Base-by-base conservation (phyloP, 2,113 vertebrate genomes). In the Zosterops hypoxanthus region DNA sequence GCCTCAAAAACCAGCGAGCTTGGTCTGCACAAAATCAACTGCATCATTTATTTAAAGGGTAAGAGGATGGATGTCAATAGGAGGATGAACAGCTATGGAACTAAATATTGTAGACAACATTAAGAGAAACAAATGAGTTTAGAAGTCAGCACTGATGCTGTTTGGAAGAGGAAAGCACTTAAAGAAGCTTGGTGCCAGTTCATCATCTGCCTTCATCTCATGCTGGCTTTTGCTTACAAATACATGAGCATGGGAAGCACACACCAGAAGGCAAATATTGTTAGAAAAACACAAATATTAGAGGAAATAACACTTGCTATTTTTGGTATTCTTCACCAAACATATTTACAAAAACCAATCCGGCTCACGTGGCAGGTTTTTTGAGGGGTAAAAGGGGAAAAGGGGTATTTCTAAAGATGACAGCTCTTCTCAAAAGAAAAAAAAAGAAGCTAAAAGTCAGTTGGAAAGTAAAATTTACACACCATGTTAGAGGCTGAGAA, bases 41-140 rank as follows among this genome's bases (percentile, higher is more conserved):
- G 65, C 80, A 91, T 87, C 72, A 61, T 87, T 96, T 94, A 89
- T 94, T 94, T 79, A 95, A 61, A 89, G 68, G 11, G 28, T 71
- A 34, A 55, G 76, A 82, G 69, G 41, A 84, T 86, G 69, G 24
- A 82, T 91, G 95, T 82, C 94, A 89, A 88, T 73, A 55, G 60
- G 21, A 70, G 93, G 83, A 92, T 64, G 60, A 95, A 81, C 64
- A 49, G 77, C 65, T 56, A 41, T 34, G 36, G 69, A 81, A 71
- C 17, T 52, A 84, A 92, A 86, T 64, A 68, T 29, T 75, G 34
- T 52, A 75, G 49, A 33, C 70, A 92, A 28, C 31, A 47, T 65
- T 63, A 85, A 46, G 57, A 82, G 91, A 82, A 92, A 83, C 42
- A 88, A 73, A 66, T 34, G 55, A 76, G 68, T 79, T 80, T 36